These are phyloP conservation scores for Mustela nigripes DNA, from an alignment of 2,113 vertebrate genomes.

Conservation along the genomic window DNA sequence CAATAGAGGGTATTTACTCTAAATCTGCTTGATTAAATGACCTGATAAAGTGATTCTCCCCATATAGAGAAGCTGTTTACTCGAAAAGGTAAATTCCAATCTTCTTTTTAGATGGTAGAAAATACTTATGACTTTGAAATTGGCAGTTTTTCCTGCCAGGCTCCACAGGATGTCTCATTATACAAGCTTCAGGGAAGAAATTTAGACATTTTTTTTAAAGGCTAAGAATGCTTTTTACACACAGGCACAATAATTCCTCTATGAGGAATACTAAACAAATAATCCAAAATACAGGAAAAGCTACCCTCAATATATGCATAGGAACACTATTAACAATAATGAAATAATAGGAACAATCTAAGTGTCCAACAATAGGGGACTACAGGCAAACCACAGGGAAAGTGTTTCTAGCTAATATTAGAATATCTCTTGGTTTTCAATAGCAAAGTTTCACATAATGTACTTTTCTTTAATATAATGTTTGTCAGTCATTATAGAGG, in stretches of 20 bases:
- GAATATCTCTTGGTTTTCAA: not conserved
- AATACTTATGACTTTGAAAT: slow-evolving; percentile 70
- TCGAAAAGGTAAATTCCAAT: slow-evolving; percentile 74
- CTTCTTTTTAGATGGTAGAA: slow-evolving; percentile 59
- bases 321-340: not conserved
- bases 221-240: slow-evolving; percentile 23
- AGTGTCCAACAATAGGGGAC: not conserved
- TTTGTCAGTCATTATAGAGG: not conserved
- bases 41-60: slow-evolving; percentile 51
- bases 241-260: not conserved
- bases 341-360: not conserved
- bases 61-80: slow-evolving; percentile 33
- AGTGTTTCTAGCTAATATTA: not conserved
- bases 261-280: slow-evolving; percentile 18
- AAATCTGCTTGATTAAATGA: slow-evolving; percentile 64
- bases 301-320: not conserved
- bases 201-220: not conserved
- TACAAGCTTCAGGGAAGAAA: slow-evolving; percentile 64
- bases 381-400: not conserved
- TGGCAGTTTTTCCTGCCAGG: slow-evolving; percentile 65
- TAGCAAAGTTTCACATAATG: not conserved
- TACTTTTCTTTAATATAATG: not conserved
- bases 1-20: slow-evolving; percentile 49
- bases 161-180: slow-evolving; percentile 65
- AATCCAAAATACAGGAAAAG: not conserved